These are phyloP conservation scores for Amiota mariae DNA, from an alignment of 2,888 invertebrate genomes.

Conservation along the genomic window DNA sequence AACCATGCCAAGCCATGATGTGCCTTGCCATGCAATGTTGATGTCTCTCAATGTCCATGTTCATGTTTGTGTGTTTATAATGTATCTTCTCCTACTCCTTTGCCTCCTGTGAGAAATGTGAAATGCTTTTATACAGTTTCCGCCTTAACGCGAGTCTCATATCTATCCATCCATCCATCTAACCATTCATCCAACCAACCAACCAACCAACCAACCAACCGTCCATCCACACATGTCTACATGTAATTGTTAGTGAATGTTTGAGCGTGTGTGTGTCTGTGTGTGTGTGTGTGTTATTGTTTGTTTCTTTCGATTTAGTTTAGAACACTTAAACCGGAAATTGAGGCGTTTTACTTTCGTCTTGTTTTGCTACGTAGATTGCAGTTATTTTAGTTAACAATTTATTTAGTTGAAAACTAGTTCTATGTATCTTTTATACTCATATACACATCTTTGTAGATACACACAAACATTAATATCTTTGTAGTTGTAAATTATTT, in stretches of 20 bases:
- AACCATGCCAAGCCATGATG: slow-evolving; percentile 43
- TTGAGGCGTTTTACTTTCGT: slow-evolving; percentile 65
- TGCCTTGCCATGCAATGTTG: slow-evolving; percentile 4
- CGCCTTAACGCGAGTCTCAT: slow-evolving; percentile 54
- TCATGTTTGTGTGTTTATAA: slow-evolving; percentile 45
- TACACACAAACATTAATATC: slow-evolving; percentile 47
- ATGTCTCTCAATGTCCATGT: background rate
- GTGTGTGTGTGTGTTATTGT: slow-evolving; percentile 30
- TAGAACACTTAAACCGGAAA: slow-evolving; percentile 65
- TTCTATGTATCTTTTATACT: slow-evolving; percentile 37
- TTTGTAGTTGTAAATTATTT: slow-evolving; percentile 52
- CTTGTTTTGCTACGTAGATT: slow-evolving; percentile 60
- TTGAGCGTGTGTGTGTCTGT: slow-evolving; percentile 18
- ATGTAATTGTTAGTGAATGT: slow-evolving; percentile 4
- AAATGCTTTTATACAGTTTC: slow-evolving; percentile 66
- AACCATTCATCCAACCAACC: too few species aligned
- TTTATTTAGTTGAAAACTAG: slow-evolving; percentile 59
- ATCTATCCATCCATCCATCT: too few species aligned
- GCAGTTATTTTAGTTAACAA: slow-evolving; percentile 68
- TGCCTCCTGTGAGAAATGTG: slow-evolving; percentile 48
- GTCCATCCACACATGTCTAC: slow-evolving; percentile 39
- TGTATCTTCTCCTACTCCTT: slow-evolving; percentile 28
- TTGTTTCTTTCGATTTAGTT: slow-evolving; percentile 52
- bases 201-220: too few species aligned
- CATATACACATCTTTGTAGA: slow-evolving; percentile 15